Base-by-base conservation (phyloP, 2,797 vertebrate genomes). In the Rhyacichthys aspro region DNA sequence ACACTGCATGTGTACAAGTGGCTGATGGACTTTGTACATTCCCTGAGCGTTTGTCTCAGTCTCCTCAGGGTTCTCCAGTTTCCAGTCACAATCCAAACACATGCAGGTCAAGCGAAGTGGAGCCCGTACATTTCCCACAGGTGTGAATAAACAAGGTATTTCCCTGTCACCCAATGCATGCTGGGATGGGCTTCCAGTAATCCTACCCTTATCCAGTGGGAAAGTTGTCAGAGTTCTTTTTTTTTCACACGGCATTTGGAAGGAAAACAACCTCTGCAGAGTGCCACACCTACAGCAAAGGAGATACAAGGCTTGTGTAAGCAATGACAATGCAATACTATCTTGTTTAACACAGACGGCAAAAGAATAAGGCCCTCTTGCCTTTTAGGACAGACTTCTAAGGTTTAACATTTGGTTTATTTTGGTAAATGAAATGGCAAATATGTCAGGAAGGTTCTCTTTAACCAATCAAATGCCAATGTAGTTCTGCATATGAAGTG, bases 101-200 rank as follows among this genome's bases (percentile, higher is more conserved):
- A 37, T 18, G 14, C 64, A 60, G 57, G 45, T 56, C 58, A 67
- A 60, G 59, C 71, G 48, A 42, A 74, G 43, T 19, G 33, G 61
- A 59, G 23, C 57, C 72, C 47, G 48, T 43, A 69, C 48, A 72
- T 65, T 74, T 78, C 72, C 72, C 70, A 72, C 57, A 74, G 65
- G 75, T 82, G 59, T 67, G 45, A 74, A 47, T 42, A 67, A 33
- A 69, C 39, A 5, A 54, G 64, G 67, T 72, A 63, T 59, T 82
- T 77, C 63, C 72, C 67, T 68, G 48, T 59, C 62, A 63, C 57
- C 74, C 38, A 60, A 9, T 44, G 74, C 64, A 74, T 56, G 34
- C 62, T 72, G 64, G 72, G 19, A 57, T 43, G 34, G 47, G 39
- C 49, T 53, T 14, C 16, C 55, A 44, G 72, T 76, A 74, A 78